Percentiles rank a stretch among this genome's conserved stretches.
Conservation (phyloP, 1,140 invertebrate genomes). For the Rhopalosiphum maidis region DNA sequence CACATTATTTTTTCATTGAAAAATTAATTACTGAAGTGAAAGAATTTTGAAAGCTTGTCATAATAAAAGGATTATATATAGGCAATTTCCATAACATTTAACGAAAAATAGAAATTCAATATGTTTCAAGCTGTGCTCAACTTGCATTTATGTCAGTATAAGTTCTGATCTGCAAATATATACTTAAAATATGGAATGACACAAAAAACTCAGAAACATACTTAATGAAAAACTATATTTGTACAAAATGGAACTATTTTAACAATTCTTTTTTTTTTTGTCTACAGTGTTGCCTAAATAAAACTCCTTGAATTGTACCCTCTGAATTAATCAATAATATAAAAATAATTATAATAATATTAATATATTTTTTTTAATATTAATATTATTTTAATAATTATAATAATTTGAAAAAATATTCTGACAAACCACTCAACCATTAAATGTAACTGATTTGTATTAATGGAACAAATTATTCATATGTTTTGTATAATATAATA, state of each 20-base stretch:
- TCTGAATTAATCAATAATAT: not conserved
- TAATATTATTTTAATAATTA: too few relatives aligned
- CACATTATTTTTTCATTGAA: not conserved
- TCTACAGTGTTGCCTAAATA: not conserved
- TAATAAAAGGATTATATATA: not conserved
- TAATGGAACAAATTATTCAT: not conserved
- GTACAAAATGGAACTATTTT: not conserved
- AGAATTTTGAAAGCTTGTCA: not conserved
- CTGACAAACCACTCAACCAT: not conserved
- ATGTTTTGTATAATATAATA: not conserved
- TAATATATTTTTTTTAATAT: too few relatives aligned
- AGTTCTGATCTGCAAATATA: not conserved
- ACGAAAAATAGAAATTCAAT: not conserved
- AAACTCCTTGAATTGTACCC: not conserved
- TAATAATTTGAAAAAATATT: not conserved
- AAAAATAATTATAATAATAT: not conserved
- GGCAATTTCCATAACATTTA: not conserved
- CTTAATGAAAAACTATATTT: not conserved
- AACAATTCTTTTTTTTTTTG: too few relatives aligned
- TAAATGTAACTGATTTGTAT: not conserved
- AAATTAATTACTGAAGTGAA: not conserved
- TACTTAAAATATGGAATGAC: not conserved
- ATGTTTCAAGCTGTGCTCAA: not conserved
- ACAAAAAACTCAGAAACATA: not conserved
- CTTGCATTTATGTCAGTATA: not conserved